phyloP scores from a whole-genome alignment of 1,140 invertebrate species.

The Vollenhovia emeryi region DNA sequence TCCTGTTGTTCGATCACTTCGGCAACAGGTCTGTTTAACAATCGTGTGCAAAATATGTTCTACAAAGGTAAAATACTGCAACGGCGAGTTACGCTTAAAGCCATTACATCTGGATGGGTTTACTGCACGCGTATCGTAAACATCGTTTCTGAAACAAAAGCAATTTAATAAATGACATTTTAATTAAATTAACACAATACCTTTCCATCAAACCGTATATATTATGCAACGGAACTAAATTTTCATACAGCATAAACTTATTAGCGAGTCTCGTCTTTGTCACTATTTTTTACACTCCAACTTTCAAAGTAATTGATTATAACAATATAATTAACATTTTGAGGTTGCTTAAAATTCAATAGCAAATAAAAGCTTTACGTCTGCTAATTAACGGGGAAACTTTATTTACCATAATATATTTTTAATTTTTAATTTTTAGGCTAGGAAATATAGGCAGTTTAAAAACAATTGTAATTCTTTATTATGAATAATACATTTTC shows the following conservation, averaged over 20 bases:
- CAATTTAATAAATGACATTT: constrained; percentile 32
- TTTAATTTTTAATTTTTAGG: background rate
- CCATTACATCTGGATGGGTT: background rate
- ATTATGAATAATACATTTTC: background rate
- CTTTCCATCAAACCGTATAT: background rate
- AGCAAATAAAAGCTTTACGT: background rate
- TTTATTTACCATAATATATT: background rate
- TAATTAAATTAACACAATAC: constrained; percentile 15
- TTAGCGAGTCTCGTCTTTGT: background rate
- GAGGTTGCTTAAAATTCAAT: background rate
- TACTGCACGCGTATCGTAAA: background rate
- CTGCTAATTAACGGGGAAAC: background rate
- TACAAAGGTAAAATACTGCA: background rate
- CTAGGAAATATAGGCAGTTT: background rate
- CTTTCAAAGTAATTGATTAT: constrained; percentile 11
- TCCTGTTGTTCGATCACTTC: background rate
- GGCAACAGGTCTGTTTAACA: background rate
- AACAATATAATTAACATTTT: background rate
- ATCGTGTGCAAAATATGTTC: constrained; percentile 8
- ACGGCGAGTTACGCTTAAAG: background rate
- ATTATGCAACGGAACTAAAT: background rate
- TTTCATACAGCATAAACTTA: background rate
- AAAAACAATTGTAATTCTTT: background rate
- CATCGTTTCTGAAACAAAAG: background rate
- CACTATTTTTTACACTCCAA: background rate